A percentile compares a stretch with the other conserved stretches of the same genome.
Evolutionary conservation across 1,140 invertebrate species (phyloP).

Genomic region (Palaemon carinicauda): DNA sequence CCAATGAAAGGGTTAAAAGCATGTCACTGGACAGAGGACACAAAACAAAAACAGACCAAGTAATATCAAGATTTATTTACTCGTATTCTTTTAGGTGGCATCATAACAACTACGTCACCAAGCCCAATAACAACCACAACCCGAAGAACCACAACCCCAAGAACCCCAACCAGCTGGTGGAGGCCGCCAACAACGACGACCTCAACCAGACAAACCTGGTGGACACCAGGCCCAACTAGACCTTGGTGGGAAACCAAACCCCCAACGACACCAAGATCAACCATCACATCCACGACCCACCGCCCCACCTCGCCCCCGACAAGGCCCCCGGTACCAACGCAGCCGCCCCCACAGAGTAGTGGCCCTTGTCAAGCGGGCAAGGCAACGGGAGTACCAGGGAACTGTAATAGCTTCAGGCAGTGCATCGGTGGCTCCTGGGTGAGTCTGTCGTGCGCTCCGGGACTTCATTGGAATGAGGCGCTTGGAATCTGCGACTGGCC

Average conservation of each 20-base stretch:
- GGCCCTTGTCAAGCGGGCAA: not conserved
- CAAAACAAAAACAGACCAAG: too few species aligned
- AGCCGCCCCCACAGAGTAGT: not conserved
- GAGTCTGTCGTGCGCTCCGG: constrained; percentile 66
- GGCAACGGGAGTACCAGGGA: constrained; percentile 7
- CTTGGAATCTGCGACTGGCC: constrained; percentile 66
- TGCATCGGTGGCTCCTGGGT: constrained; percentile 22
- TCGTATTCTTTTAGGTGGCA: not conserved
- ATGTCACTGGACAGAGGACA: too few species aligned
- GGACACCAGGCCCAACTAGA: too few species aligned
- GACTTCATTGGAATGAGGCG: constrained; percentile 69
- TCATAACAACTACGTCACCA: not conserved
- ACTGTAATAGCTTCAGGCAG: constrained; percentile 42
- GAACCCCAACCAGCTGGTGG: not conserved
- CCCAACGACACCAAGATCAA: constrained; percentile 38
- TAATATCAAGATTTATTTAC: too few species aligned
- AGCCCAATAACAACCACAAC: not conserved
- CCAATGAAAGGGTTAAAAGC: too few species aligned
- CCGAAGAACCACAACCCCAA: not conserved
- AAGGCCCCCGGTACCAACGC: not conserved
- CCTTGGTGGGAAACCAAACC: not conserved
- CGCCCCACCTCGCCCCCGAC: not conserved
- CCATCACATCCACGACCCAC: not conserved
- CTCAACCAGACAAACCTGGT: not conserved
- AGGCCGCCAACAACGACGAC: too few species aligned